These are phyloP conservation scores for Bujurquina vittata DNA, from an alignment of 2,113 vertebrate genomes.

Conservation along the genomic window DNA sequence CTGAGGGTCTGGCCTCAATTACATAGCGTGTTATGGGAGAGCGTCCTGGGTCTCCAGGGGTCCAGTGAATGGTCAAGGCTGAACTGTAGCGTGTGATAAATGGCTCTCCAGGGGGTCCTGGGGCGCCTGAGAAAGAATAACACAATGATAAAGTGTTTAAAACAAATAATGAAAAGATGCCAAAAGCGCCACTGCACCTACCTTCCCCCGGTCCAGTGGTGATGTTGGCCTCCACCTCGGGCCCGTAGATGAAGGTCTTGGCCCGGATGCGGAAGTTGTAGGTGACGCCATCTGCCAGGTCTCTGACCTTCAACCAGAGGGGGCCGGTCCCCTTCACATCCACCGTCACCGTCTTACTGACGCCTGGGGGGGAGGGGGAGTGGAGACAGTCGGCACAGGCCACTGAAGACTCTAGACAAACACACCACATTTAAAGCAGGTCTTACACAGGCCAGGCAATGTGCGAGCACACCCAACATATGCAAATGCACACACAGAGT, in stretches of 20 bases:
- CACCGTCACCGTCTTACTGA: conserved; percentile 98
- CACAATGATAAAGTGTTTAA: neutral
- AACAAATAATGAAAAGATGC: neutral
- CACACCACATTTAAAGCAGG: conserved; percentile 75
- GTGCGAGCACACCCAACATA: conserved; percentile 44
- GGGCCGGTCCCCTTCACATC: conserved; percentile 92
- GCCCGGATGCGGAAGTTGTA: conserved; percentile 94
- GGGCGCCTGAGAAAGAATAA: conserved; percentile 84
- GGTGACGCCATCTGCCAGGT: conserved; percentile 90
- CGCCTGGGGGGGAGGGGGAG: conserved; percentile 85
- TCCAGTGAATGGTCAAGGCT: conserved; percentile 95
- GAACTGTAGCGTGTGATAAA: conserved; percentile 93
- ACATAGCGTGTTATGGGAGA: conserved; percentile 95
- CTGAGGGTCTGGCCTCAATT: conserved; percentile 96
- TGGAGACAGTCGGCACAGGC: conserved; percentile 80
- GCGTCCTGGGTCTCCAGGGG: conserved; percentile 90
- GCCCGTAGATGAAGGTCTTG: conserved; percentile 94
- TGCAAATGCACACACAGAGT: conserved; percentile 18
- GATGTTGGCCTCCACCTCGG: conserved; percentile 94
- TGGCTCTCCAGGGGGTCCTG: conserved; percentile 92
- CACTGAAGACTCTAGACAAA: conserved; percentile 79
- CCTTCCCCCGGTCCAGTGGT: conserved; percentile 97
- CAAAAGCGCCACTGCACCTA: conserved; percentile 50
- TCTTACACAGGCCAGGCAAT: conserved; percentile 60
- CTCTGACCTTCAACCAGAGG: conserved; percentile 95